Base-by-base conservation (phyloP, 2,797 vertebrate species). In the Semotilus atromaculatus region DNA sequence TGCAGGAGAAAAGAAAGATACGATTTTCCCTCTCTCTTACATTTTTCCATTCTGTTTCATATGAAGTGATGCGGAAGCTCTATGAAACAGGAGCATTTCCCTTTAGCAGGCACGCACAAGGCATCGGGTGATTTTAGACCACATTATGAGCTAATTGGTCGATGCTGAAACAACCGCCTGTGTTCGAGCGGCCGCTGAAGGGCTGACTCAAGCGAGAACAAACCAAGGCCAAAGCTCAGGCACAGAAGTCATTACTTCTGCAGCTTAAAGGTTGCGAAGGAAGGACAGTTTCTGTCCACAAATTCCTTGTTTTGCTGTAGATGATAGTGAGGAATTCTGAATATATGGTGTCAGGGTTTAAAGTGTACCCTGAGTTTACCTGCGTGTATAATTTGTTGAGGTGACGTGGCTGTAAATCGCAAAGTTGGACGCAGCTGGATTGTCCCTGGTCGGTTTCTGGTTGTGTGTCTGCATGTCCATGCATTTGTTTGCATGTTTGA, bases 41-140 rank as follows among this genome's bases (percentile, higher is more conserved):
- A 88, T 71, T 91, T 95, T 95, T 94, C 93, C 94, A 93, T 94
- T 90, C 91, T 89, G 89, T 89, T 93, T 86, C 51, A 78, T 90
- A 90, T 89, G 84, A 92, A 90, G 86, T 89, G 90, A 90, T 92
- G 90, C 90, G 92, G 81, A 92, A 93, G 91, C 43, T 86, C 83
- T 87, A 86, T 90, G 92, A 94, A 94, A 94, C 91, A 88, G 81
- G 89, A 94, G 90, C 68, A 81, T 73, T 91, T 85, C 87, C 36
- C 68, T 88, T 89, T 83, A 87, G 88, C 72, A 92, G 92, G 90
- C 88, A 89, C 89, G 91, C 92, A 84, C 67, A 70, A 82, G 85
- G 90, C 86, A 90, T 86, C 88, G 71, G 90, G 90, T 92, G 89
- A 88, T 91, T 91, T 90, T 89, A 87, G 90, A 92, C 93, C 91